Evolutionary conservation across 1,140 invertebrate species (phyloP), one percentile per base, ranked within the genome.

Genomic region (Thaumatotibia leucotreta): DNA sequence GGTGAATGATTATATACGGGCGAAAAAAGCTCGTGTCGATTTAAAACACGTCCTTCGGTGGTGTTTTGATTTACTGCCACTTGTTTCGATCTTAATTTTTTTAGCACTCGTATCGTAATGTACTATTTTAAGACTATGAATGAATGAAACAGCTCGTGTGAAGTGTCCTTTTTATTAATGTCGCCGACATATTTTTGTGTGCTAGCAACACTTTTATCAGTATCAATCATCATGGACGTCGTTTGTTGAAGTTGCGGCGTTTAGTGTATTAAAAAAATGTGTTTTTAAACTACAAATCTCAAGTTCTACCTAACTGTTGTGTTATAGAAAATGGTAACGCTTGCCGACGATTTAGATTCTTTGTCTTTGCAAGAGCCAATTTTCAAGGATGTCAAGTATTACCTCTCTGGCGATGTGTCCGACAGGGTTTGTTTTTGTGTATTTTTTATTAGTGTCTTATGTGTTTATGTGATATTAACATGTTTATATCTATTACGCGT

Each of bases 331-430:
- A 91, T 91, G 89, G 88, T 91, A 89, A 91, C 90, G 83, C 84
- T 91, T 83, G 86, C 85, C 78, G 88, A 89, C 81, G 89, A 90
- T 81, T 82, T 91, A 84, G 90, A 91, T 82, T 86, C 88, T 79
- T 87, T 91, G 82, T 82, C 80, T 75, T 83, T 91, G 72, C 83
- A 89, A 81, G 87, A 91, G 69, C 84, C 84, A 72, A 88, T 93
- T 73, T 94, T 94, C 82, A 91, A 91, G 74, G 91, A 94, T 89
- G 92, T 95, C 71, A 95, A 95, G 86, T 95, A 93, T 91, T 95
- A 94, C 88, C 89, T 95, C 75, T 95, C 93, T 80, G 95, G 94
- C 69, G 92, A 94, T 86, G 93, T 94, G 65, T 92, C 93, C 72
- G 92, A 94, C 77, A 94, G 94, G 92, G 94, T 95, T 89, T 84